A percentile compares a stretch with the other conserved stretches of the same genome.
phyloP scores from a whole-genome alignment of 2,797 vertebrate genomes.

The Cyprinella venusta region DNA sequence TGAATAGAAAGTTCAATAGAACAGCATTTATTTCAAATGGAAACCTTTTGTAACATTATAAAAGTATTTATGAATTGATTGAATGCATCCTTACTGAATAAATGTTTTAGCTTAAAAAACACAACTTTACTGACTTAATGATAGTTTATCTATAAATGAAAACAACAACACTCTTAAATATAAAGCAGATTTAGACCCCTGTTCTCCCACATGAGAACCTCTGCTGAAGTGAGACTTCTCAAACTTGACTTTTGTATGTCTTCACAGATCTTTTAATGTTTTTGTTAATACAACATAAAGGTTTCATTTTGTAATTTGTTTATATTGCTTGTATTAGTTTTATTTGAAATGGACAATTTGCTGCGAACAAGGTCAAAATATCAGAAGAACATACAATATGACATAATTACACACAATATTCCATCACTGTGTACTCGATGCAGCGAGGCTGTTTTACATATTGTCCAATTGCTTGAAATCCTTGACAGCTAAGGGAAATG shows the following conservation, averaged over 20 bases:
- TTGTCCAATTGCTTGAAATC: neutral
- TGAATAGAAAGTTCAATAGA: neutral
- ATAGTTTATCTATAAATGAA: neutral
- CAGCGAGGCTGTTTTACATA: neutral
- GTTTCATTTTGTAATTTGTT: neutral
- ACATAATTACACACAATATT: constrained; percentile 5
- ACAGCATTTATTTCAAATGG: neutral
- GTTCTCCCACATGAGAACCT: neutral
- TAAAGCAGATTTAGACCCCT: neutral
- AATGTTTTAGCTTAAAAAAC: neutral
- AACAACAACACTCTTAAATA: neutral
- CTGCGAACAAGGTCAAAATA: neutral
- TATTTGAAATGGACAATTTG: neutral
- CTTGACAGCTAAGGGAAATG: neutral
- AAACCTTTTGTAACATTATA: neutral
- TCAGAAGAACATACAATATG: neutral
- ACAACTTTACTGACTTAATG: no score
- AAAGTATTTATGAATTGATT: neutral
- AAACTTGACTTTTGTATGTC: constrained; percentile 25
- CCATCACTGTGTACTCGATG: neutral
- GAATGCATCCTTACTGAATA: neutral
- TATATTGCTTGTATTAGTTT: neutral
- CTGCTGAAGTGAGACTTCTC: constrained; percentile 38
- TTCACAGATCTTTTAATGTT: neutral
- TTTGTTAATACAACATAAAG: neutral